phyloP scores from a whole-genome alignment of 2,888 invertebrate genomes.

The Drosophila limbata region DNA sequence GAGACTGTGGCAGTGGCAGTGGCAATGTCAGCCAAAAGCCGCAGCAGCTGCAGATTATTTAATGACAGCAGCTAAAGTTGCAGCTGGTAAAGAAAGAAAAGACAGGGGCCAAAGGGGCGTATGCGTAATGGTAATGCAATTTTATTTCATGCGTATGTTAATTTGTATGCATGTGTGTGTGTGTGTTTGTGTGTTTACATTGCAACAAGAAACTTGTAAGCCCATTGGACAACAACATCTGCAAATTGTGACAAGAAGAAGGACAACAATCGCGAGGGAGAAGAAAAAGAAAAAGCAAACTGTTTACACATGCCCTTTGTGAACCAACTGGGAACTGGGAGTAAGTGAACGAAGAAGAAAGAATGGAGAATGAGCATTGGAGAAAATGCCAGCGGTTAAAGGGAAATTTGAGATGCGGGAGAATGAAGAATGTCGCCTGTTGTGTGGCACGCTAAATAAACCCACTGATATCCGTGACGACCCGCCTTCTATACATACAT shows the following conservation, averaged over 20 bases:
- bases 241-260: constrained; percentile 46
- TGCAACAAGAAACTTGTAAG: constrained; percentile 75
- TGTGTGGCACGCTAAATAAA: constrained; percentile 56
- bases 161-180: constrained; percentile 39
- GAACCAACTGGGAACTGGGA: constrained; percentile 1
- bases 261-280: constrained; percentile 26
- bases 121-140: constrained; percentile 73
- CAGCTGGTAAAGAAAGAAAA: neutral
- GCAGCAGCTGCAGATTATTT: constrained; percentile 59
- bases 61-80: constrained; percentile 51
- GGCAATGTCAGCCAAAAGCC: neutral
- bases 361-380: constrained; percentile 3
- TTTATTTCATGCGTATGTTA: constrained; percentile 51
- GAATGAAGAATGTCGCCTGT: constrained; percentile 29
- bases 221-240: constrained; percentile 60
- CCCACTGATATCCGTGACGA: constrained; percentile 57
- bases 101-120: constrained; percentile 40
- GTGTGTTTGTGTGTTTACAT: constrained; percentile 42
- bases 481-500: neutral
- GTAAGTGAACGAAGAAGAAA: constrained; percentile 14
- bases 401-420: neutral
- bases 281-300: constrained; percentile 14
- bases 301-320: constrained; percentile 61
- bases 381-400: neutral
- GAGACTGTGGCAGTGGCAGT: neutral